Evolutionary conservation across 2,797 vertebrate genomes (phyloP).

Genomic region (Arnoldichthys spilopterus): DNA sequence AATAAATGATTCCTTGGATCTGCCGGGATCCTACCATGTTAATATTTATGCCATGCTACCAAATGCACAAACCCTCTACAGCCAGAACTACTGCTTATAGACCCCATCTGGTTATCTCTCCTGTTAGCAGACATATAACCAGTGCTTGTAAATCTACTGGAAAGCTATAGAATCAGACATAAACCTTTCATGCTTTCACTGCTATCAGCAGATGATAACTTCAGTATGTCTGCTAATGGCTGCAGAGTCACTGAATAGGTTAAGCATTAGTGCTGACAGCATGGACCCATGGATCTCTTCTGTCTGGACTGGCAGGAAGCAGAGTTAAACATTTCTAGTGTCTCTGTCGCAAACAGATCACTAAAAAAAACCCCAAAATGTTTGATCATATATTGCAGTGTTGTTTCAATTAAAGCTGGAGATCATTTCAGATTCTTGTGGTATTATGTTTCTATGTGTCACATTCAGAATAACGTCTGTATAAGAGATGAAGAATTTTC

Average conservation of each 20-base stretch:
- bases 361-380: constrained; percentile 4
- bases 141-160: not conserved
- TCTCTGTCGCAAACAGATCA: constrained; percentile 29
- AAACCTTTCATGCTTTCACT: not conserved
- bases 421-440: no score
- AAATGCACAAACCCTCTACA: not conserved
- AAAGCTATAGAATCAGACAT: constrained; percentile 2
- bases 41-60: not conserved
- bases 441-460: no score
- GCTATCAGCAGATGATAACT: not conserved
- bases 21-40: not conserved
- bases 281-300: constrained; percentile 58
- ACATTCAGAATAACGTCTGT: not conserved
- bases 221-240: constrained; percentile 14
- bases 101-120: not conserved
- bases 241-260: constrained; percentile 51
- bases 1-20: not conserved
- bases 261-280: constrained; percentile 71
- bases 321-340: constrained; percentile 77
- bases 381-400: not conserved
- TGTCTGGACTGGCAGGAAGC: constrained; percentile 67
- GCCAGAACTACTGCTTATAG: not conserved
- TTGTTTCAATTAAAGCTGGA: no score
- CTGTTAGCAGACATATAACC: not conserved
- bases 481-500: not conserved